phyloP scores from a whole-genome alignment of 2,888 invertebrate species.

The Antitype chi region DNA sequence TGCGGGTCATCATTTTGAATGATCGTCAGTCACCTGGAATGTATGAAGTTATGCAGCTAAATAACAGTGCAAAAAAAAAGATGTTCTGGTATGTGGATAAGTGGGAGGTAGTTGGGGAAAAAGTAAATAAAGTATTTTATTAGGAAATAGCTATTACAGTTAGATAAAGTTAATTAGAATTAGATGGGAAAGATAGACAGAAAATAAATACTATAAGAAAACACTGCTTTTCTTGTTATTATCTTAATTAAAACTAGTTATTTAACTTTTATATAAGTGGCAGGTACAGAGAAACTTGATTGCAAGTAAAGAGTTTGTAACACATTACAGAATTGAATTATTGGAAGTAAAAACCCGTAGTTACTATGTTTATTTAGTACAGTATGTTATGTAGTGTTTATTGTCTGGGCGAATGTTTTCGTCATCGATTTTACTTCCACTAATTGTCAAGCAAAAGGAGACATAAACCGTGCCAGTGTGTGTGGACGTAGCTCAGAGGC shows the following conservation, averaged over 20 bases:
- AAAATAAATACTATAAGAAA: too few relatives aligned
- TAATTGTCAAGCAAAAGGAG: neutral
- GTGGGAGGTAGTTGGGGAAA: neutral
- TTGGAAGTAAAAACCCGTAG: neutral
- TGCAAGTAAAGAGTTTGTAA: neutral
- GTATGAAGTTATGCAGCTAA: neutral
- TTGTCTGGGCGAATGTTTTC: too few relatives aligned
- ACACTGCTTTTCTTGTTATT: too few relatives aligned
- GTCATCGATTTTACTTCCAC: neutral
- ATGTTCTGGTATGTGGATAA: neutral
- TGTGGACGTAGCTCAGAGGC: neutral
- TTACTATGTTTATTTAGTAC: neutral
- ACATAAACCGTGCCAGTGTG: neutral
- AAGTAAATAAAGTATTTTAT: neutral
- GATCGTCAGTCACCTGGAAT: neutral
- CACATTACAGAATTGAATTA: neutral
- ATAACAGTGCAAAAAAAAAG: neutral
- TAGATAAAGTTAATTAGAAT: neutral
- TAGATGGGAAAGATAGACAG: too few relatives aligned
- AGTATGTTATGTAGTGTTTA: neutral
- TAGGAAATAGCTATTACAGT: neutral
- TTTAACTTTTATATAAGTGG: neutral
- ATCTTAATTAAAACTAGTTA: neutral
- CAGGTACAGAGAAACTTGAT: neutral
- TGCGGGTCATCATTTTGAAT: too few relatives aligned